Percentiles rank a stretch among this genome's conserved stretches.
These are phyloP conservation scores for Psix sp. DNA, from an alignment of 1,140 invertebrate genomes.

Conservation along the genomic window DNA sequence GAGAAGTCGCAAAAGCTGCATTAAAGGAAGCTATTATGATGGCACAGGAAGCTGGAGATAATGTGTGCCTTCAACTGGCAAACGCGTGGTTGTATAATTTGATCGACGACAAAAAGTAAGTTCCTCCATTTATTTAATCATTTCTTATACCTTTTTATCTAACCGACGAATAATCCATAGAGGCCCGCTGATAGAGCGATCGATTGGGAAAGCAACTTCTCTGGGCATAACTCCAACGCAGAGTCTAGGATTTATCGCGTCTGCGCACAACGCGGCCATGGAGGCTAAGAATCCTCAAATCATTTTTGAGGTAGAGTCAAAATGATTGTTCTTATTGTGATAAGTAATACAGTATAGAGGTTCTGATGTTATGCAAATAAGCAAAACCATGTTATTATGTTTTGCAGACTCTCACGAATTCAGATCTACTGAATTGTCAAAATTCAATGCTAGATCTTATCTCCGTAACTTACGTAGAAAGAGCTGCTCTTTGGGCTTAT, in stretches of 20 bases:
- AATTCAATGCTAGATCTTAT: conserved; percentile 89
- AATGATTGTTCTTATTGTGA: conserved; percentile 2
- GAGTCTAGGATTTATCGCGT: conserved; percentile 73
- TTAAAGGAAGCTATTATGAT: conserved; percentile 90
- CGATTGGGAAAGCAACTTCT: conserved; percentile 72
- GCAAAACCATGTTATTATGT: conserved; percentile 67
- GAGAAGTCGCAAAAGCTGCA: conserved; percentile 85
- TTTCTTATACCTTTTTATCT: conserved; percentile 1
- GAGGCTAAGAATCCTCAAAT: conserved; percentile 70
- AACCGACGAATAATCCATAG: conserved; percentile 64
- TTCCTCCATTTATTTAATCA: conserved; percentile 9
- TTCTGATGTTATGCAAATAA: conserved; percentile 13
- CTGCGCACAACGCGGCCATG: conserved; percentile 72
- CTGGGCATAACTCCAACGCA: conserved; percentile 73
- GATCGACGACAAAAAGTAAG: conserved; percentile 76
- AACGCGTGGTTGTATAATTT: conserved; percentile 87
- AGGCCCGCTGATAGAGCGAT: conserved; percentile 72
- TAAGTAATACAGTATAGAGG: too few relatives aligned
- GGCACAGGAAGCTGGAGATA: conserved; percentile 92
- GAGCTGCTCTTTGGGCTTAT: conserved; percentile 89
- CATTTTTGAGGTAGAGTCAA: conserved; percentile 70
- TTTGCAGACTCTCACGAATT: conserved; percentile 85
- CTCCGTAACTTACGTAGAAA: conserved; percentile 86
- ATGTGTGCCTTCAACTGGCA: conserved; percentile 89
- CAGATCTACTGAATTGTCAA: conserved; percentile 90